Percentiles rank a stretch among this genome's conserved stretches.
Conservation (phyloP, 2,797 vertebrate genomes). For the Synaphobranchus kaupii region DNA sequence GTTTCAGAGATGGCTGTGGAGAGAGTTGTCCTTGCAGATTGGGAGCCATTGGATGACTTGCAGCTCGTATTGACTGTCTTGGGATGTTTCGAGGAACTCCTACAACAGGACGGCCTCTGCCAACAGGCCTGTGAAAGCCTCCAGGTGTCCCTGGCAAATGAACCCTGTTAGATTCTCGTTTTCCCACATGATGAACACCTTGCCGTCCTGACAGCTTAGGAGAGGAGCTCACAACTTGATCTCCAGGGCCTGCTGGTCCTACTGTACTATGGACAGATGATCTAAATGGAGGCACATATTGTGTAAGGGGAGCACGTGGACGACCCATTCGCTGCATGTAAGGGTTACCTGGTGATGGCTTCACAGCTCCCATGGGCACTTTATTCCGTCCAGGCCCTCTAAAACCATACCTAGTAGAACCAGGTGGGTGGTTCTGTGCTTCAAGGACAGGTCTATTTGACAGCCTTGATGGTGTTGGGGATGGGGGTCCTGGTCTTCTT, state of each 20-base stretch:
- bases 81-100: conserved; percentile 69
- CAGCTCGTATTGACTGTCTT: conserved; percentile 70
- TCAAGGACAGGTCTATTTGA: conserved; percentile 53
- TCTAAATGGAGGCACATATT: conserved; percentile 74
- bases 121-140: conserved; percentile 68
- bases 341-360: conserved; percentile 78
- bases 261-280: conserved; percentile 56
- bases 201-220: conserved; percentile 63
- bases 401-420: conserved; percentile 69
- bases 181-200: conserved; percentile 54
- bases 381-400: conserved; percentile 69
- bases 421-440: conserved; percentile 61
- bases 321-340: conserved; percentile 66
- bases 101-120: conserved; percentile 77
- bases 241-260: conserved; percentile 59
- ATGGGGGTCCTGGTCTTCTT: conserved; percentile 57
- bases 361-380: conserved; percentile 84
- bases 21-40: conserved; percentile 43
- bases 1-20: conserved; percentile 48
- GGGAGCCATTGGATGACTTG: conserved; percentile 45
- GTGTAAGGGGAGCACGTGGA: conserved; percentile 67
- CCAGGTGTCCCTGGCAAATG: conserved; percentile 51
- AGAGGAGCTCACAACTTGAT: conserved; percentile 54
- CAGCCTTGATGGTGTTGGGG: conserved; percentile 66
- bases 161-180: conserved; percentile 28